These are phyloP conservation scores for Simalia tracyae DNA, from an alignment of 2,797 vertebrate species.

Conservation along the genomic window DNA sequence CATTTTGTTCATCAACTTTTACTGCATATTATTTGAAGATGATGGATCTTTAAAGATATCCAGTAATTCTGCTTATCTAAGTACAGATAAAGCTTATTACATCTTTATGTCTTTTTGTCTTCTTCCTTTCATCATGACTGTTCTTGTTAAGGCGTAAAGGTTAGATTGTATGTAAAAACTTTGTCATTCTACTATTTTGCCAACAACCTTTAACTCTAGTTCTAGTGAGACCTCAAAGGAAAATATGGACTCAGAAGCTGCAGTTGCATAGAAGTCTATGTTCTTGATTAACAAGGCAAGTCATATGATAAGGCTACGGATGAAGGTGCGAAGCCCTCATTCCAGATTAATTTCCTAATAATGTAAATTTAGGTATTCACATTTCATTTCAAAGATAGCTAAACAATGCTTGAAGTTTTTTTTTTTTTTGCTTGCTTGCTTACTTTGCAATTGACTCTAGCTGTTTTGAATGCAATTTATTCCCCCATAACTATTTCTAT, in stretches of 20 bases:
- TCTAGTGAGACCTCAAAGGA: neutral
- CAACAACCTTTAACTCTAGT: neutral
- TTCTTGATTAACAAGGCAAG: constrained; percentile 15
- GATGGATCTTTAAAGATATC: neutral
- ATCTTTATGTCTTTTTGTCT: neutral
- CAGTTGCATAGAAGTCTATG: neutral
- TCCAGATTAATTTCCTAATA: constrained; percentile 60
- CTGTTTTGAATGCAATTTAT: constrained; percentile 54
- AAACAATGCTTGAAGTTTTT: constrained; percentile 63
- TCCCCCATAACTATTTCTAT: constrained; percentile 44
- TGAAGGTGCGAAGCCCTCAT: constrained; percentile 39
- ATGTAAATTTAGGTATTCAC: constrained; percentile 66
- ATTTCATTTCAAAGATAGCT: constrained; percentile 61
- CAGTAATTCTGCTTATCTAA: neutral
- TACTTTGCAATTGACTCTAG: constrained; percentile 54
- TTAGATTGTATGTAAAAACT: neutral
- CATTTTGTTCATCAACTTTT: neutral
- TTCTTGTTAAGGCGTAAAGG: neutral
- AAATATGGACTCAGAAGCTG: neutral
- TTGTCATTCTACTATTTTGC: neutral
- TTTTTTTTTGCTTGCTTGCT: constrained; percentile 50
- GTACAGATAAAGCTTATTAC: neutral
- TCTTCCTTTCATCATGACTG: neutral
- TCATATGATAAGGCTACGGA: constrained; percentile 18
- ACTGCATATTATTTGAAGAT: neutral